phyloP scores from a whole-genome alignment of 2,797 vertebrate genomes.

The Enteromius thamalakanensis region DNA sequence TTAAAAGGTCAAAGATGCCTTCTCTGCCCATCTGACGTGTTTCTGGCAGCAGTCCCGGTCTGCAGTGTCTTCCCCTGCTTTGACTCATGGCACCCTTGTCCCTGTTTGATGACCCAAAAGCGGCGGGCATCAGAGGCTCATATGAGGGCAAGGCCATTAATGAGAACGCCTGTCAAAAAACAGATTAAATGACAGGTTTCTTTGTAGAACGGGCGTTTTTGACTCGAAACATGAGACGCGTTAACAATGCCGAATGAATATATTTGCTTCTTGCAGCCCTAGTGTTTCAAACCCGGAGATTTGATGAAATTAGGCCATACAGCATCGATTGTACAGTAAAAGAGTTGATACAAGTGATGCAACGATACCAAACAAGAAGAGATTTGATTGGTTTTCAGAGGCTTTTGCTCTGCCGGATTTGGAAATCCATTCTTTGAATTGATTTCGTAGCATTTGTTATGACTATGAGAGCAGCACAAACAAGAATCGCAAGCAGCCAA shows the following conservation, averaged over 20 bases:
- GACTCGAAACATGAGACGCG: constrained; percentile 34
- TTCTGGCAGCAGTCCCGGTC: constrained; percentile 64
- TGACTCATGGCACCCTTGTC: constrained; percentile 52
- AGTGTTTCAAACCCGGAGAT: not conserved
- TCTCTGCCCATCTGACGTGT: constrained; percentile 59
- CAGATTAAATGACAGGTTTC: constrained; percentile 59
- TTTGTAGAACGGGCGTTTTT: constrained; percentile 69
- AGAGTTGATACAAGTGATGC: constrained; percentile 5
- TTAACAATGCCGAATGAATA: constrained; percentile 22
- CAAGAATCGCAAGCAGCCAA: constrained; percentile 45
- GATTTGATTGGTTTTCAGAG: constrained; percentile 14
- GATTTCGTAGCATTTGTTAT: constrained; percentile 45
- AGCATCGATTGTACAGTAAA: not conserved
- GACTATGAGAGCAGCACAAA: constrained; percentile 45
- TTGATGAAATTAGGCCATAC: constrained; percentile 12
- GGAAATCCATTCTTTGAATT: constrained; percentile 27
- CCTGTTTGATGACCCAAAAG: constrained; percentile 70
- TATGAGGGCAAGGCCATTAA: constrained; percentile 60
- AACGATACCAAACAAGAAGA: constrained; percentile 3
- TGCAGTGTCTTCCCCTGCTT: constrained; percentile 53
- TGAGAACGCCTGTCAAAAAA: constrained; percentile 28
- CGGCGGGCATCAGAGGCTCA: constrained; percentile 68
- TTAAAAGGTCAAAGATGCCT: constrained; percentile 72
- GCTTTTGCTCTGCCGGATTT: not conserved
- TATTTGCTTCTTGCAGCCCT: not conserved